These are phyloP conservation scores for Sebastes cheni DNA, from an alignment of 2,797 vertebrate genomes.

Conservation along the genomic window DNA sequence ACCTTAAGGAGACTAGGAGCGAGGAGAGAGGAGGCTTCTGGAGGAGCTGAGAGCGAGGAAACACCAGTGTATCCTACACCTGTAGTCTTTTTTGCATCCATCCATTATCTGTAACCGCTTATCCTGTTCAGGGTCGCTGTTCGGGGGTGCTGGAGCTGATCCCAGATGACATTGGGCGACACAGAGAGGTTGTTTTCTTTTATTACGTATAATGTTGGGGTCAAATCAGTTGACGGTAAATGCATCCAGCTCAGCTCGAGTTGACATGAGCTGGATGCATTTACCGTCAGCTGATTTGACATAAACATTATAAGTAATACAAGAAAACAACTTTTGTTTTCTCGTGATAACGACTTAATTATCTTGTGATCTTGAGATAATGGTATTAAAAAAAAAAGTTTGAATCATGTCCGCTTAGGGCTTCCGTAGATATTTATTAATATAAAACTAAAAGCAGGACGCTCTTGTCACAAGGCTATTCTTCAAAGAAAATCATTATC, in stretches of 20 bases:
- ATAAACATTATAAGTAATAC: background rate
- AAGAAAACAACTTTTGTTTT: background rate
- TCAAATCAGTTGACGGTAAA: background rate
- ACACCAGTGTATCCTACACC: no score
- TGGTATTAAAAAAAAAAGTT: background rate
- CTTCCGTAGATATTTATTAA: background rate
- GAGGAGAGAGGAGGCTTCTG: no score
- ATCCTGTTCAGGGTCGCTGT: no score
- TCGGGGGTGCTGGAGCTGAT: no score
- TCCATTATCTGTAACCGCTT: no score
- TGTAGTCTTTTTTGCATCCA: no score
- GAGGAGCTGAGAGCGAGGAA: no score
- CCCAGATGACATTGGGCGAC: no score
- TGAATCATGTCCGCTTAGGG: background rate
- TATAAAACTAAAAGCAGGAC: background rate
- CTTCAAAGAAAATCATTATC: background rate
- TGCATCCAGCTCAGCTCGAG: background rate
- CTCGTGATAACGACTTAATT: background rate
- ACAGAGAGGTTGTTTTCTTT: background rate
- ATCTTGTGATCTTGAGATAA: background rate
- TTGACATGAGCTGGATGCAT: background rate
- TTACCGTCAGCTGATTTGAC: background rate
- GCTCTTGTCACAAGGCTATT: background rate
- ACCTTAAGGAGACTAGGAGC: no score
- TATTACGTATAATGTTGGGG: background rate